Base-by-base conservation (phyloP, 2,113 vertebrate genomes). In the Elachura formosa region DNA sequence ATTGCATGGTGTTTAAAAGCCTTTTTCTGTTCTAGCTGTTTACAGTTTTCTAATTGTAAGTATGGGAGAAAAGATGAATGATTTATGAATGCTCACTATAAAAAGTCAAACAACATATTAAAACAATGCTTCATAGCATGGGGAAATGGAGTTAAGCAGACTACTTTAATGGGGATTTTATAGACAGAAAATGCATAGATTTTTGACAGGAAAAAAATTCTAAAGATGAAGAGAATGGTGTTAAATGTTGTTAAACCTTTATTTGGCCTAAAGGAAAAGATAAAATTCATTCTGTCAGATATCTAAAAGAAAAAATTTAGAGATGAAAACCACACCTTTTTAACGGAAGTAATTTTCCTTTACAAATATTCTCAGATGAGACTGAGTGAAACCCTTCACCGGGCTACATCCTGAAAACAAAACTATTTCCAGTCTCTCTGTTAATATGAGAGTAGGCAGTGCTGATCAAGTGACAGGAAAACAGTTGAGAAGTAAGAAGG, bases 71-170 rank as follows among this genome's bases (percentile, higher is more conserved):
- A 90, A 85, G 34, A 90, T 24, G n/a, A 88, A 64, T 84, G 82
- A 94, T 93, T 90, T 91, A 94, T 88, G 82, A 90, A 51, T 16
- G 24, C 43, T 93, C 43, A 33, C 28, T 87, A 75, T 29, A 83
- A 84, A 84, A 93, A 94, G 85, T 88, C 87, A 93, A 91, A 86
- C 75, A 85, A 62, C 75, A 59, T 94, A 94, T 96, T 94, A 94
- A 96, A 95, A 62, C 93, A 81, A 94, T 96, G 89, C 51, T 76
- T 96, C 93, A 95, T 22, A 62, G 87, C n/a, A 56, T 0, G 2
- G 59, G 46, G 51, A 93, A 96, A 90, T 52, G 59, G 78, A 94
- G 75, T 88, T 91, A 93, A 86, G 52, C 79, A 74, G 88, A 69
- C 5, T 0, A 1, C 59, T 91, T 94, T 74, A 75, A 80, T 59